Percentiles rank a stretch among this genome's conserved stretches.
Evolutionary conservation across 2,797 vertebrate genomes (phyloP).

Genomic region (Octomys mimax): DNA sequence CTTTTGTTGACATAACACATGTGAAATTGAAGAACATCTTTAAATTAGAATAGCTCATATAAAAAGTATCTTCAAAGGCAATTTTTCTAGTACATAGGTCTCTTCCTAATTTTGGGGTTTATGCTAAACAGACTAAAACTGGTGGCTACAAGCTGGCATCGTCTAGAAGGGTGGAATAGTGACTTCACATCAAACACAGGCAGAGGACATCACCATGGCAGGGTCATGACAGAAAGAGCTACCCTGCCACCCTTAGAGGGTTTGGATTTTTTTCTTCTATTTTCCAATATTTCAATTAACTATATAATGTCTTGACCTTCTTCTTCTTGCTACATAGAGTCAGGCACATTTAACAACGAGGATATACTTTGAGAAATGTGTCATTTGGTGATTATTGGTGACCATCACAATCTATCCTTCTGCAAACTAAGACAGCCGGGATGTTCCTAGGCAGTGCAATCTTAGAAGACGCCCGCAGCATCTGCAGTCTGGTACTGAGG

Average conservation of each 20-base stretch:
- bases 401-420: neutral
- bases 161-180: neutral
- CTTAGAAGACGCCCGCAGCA: neutral
- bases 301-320: neutral
- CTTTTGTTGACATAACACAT: neutral
- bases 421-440: neutral
- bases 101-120: neutral
- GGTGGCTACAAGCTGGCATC: neutral
- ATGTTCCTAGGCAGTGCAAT: neutral
- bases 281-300: neutral
- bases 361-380: neutral
- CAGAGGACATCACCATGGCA: neutral
- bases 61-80: neutral
- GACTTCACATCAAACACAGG: slow-evolving; percentile 46
- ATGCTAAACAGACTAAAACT: neutral
- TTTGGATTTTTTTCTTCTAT: neutral
- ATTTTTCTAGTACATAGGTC: neutral
- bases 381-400: neutral
- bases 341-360: neutral
- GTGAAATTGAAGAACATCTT: slow-evolving; percentile 21
- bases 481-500: neutral
- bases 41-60: slow-evolving; percentile 42
- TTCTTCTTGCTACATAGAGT: neutral
- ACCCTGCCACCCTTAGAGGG: neutral
- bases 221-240: slow-evolving; percentile 45